These are phyloP conservation scores for Shinisaurus crocodilurus DNA, from an alignment of 2,113 vertebrate species.

Conservation along the genomic window DNA sequence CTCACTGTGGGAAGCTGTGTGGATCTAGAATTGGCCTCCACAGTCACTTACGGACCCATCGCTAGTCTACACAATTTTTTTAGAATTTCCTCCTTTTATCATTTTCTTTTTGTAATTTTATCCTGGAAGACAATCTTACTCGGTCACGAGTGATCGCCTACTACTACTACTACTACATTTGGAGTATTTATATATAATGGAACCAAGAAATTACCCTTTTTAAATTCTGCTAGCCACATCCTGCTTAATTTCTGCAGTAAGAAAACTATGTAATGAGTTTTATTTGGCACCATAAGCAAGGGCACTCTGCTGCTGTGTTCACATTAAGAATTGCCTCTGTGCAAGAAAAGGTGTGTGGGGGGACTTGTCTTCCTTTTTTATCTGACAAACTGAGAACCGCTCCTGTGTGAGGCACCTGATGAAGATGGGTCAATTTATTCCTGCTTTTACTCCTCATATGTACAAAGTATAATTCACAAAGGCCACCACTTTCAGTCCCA, in stretches of 20 bases:
- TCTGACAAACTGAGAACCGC: neutral
- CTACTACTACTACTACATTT: too few relatives aligned
- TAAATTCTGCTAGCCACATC: neutral
- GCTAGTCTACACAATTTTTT: too few relatives aligned
- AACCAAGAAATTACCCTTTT: neutral
- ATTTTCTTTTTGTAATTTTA: too few relatives aligned
- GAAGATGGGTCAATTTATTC: neutral
- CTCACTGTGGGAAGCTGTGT: too few relatives aligned
- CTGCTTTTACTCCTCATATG: neutral
- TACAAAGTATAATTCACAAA: neutral
- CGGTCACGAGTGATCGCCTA: too few relatives aligned
- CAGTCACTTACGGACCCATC: too few relatives aligned
- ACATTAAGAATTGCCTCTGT: neutral
- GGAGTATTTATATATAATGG: neutral
- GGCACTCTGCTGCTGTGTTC: neutral
- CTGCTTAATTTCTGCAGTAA: neutral
- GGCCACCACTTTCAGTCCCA: neutral
- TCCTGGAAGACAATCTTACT: too few relatives aligned
- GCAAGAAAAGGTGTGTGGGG: neutral
- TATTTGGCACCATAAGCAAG: neutral
- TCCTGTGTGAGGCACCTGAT: neutral
- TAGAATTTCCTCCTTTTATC: too few relatives aligned
- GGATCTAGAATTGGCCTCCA: too few relatives aligned
- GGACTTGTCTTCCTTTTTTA: neutral
- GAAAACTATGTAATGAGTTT: neutral